phyloP scores from a whole-genome alignment of 2,113 vertebrate species.

The Eurystomus gularis region DNA sequence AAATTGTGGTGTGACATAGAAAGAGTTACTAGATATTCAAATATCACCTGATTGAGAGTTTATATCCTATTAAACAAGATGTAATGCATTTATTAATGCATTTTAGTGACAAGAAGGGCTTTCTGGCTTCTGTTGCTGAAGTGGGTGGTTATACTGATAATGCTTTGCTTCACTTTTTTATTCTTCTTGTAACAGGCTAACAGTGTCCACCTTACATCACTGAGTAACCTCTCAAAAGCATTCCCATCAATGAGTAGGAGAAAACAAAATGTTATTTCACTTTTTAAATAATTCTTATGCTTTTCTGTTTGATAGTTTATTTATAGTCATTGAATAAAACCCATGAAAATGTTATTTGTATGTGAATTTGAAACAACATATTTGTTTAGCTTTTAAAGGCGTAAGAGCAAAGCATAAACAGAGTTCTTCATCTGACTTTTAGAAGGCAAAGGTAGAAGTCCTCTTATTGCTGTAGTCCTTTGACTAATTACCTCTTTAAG shows the following conservation, averaged over 20 bases:
- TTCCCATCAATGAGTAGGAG: background rate
- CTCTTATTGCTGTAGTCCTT: background rate
- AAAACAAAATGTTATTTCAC: background rate
- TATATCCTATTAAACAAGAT: background rate
- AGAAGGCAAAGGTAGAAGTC: background rate
- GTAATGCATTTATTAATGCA: background rate
- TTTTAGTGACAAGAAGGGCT: background rate
- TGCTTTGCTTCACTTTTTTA: background rate
- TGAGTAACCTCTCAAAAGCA: background rate
- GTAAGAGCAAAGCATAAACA: background rate
- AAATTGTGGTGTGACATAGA: background rate
- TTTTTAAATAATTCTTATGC: background rate
- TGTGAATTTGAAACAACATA: background rate
- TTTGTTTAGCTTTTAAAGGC: background rate
- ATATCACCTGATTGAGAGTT: background rate
- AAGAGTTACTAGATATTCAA: background rate
- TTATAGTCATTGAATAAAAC: background rate
- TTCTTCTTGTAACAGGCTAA: background rate
- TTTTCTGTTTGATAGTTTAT: background rate
- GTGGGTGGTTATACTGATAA: background rate
- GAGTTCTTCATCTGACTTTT: background rate
- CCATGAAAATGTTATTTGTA: background rate
- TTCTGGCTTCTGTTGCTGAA: background rate
- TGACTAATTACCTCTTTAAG: slow-evolving; percentile 14
- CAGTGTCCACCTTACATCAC: background rate